Conservation (phyloP, 1,140 invertebrate genomes). For the Meloidogyne floridensis region DNA sequence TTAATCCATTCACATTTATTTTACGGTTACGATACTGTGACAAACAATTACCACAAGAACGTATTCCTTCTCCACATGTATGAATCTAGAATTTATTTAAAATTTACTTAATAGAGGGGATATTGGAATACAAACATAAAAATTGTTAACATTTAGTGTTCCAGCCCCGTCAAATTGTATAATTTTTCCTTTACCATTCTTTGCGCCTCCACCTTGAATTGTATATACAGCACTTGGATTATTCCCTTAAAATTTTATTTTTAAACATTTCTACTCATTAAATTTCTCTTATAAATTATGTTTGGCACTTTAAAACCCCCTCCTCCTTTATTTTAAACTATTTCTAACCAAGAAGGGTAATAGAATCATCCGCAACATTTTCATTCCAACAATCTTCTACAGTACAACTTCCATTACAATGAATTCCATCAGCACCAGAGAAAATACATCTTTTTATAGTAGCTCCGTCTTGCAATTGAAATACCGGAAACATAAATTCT, state of each 20-base stretch:
- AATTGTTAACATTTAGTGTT: conserved; percentile 7
- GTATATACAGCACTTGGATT: not conserved
- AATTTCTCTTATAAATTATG: too few relatives aligned
- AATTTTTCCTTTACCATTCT: conserved; percentile 10
- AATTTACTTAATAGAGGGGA: too few relatives aligned
- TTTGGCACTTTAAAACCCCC: too few relatives aligned
- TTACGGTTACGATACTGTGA: conserved; percentile 5
- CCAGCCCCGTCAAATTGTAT: conserved; percentile 20
- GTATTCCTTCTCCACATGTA: not conserved
- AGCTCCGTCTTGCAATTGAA: conserved; percentile 14
- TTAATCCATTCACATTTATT: too few relatives aligned
- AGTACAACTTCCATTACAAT: conserved; percentile 29
- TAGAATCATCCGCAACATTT: conserved; percentile 29
- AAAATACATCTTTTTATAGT: conserved; percentile 26
- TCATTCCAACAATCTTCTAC: conserved; percentile 31
- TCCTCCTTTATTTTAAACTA: too few relatives aligned
- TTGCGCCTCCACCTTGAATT: conserved; percentile 19
- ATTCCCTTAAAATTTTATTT: too few relatives aligned
- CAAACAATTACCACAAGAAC: conserved; percentile 20
- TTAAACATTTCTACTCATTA: too few relatives aligned
- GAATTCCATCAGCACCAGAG: conserved; percentile 32
- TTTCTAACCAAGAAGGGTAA: conserved; percentile 15
- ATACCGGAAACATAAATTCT: conserved; percentile 25
- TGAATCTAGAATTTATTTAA: too few relatives aligned
- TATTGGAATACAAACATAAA: not conserved